Percentiles rank a stretch among this genome's conserved stretches.
phyloP scores from a whole-genome alignment of 2,888 invertebrate species.

The Poecilobothrus nobilitatus region DNA sequence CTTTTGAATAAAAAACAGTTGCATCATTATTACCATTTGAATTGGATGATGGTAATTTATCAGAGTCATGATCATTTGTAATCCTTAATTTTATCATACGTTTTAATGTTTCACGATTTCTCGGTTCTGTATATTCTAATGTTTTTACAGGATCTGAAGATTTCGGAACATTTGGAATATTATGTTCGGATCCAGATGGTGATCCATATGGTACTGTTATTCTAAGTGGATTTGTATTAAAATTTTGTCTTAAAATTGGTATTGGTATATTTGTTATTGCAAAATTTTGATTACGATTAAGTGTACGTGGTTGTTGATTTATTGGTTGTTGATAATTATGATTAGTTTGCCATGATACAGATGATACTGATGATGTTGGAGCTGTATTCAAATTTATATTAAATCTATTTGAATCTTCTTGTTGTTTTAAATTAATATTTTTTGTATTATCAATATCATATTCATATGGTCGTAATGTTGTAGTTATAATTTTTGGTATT shows the following conservation, averaged over 20 bases:
- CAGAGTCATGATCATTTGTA: neutral
- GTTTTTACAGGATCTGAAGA: neutral
- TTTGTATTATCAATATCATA: too few species aligned
- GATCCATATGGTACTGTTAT: neutral
- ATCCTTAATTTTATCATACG: neutral
- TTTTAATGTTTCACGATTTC: neutral
- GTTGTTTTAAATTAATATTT: neutral
- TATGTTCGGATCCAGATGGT: too few species aligned
- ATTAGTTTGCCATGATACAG: neutral
- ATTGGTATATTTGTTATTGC: neutral
- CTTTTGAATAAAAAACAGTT: slow-evolving; percentile 10
- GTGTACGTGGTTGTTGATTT: neutral
- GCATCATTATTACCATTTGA: neutral
- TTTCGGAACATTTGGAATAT: neutral
- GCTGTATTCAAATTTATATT: neutral
- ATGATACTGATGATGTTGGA: neutral
- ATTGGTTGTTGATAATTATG: neutral
- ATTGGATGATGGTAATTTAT: neutral
- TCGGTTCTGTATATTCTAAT: slow-evolving; percentile 8
- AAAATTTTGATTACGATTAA: slow-evolving; percentile 8
- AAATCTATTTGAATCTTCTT: neutral
- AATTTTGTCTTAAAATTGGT: neutral
- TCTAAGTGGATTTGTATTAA: neutral
- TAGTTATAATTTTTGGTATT: neutral
- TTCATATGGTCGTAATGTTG: neutral